Conservation (phyloP, 1,140 invertebrate genomes). For the Scaptomyza graminum region DNA sequence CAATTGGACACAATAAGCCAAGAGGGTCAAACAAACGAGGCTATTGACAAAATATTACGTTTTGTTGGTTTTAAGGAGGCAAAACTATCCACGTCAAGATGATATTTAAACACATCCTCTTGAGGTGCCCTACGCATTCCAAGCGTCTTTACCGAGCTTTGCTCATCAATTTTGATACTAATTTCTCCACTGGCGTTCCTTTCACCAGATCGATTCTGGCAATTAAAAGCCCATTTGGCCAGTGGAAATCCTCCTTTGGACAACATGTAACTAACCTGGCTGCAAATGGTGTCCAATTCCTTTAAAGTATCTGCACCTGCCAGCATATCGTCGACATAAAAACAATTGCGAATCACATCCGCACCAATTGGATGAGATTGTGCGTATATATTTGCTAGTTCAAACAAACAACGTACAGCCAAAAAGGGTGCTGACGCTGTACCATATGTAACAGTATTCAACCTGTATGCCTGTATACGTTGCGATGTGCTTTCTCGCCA, state of each 20-base stretch:
- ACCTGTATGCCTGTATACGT: background rate
- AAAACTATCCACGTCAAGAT: background rate
- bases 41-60: too few species aligned
- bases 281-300: too few species aligned
- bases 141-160: background rate
- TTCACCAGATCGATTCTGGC: too few species aligned
- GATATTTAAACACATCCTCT: background rate
- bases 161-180: too few species aligned
- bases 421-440: background rate
- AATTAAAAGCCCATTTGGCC: too few species aligned
- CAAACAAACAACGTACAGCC: background rate
- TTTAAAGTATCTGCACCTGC: too few species aligned
- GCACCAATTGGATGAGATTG: background rate
- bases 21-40: too few species aligned
- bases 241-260: too few species aligned
- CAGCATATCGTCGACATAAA: background rate
- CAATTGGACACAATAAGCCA: too few species aligned
- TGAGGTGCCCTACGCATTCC: background rate
- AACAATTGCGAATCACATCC: background rate
- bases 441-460: background rate
- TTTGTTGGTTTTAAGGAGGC: too few species aligned
- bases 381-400: background rate
- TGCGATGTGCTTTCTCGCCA: too few species aligned
- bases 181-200: background rate
- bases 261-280: background rate